phyloP scores from a whole-genome alignment of 2,888 invertebrate genomes.

The Aleiodes testaceus region DNA sequence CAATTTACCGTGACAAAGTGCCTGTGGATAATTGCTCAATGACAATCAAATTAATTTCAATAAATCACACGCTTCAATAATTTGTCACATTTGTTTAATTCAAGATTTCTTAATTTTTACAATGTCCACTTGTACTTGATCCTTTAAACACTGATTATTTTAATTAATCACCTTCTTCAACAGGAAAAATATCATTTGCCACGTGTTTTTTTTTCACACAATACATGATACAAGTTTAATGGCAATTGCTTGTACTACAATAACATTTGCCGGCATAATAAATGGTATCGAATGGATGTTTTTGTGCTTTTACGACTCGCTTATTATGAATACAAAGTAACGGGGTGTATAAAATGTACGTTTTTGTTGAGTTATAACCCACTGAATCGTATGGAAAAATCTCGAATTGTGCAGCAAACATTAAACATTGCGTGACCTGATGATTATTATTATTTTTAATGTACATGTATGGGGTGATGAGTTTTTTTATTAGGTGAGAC shows the following conservation, averaged over 20 bases:
- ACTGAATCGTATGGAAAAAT: constrained; percentile 16
- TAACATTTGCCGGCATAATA: constrained; percentile 57
- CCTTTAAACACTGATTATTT: not conserved
- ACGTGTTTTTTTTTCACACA: constrained; percentile 27
- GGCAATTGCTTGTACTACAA: constrained; percentile 49
- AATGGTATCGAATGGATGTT: constrained; percentile 69
- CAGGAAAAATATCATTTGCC: too few relatives aligned
- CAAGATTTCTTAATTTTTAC: not conserved
- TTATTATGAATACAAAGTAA: constrained; percentile 64
- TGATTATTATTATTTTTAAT: not conserved
- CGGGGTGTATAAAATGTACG: constrained; percentile 50
- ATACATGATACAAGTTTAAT: constrained; percentile 50
- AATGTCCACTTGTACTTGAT: too few relatives aligned
- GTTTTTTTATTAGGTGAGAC: constrained; percentile 4
- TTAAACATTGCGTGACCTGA: not conserved
- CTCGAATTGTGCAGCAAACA: not conserved
- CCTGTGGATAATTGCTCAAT: not conserved
- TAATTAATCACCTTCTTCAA: not conserved
- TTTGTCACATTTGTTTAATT: not conserved
- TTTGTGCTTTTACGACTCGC: constrained; percentile 65
- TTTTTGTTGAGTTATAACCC: constrained; percentile 8
- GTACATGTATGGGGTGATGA: not conserved
- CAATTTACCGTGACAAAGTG: not conserved
- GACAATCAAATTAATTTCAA: not conserved
- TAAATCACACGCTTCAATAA: too few relatives aligned